A percentile compares a stretch with the other conserved stretches of the same genome.
phyloP scores from a whole-genome alignment of 2,888 invertebrate genomes.

The Pteria penguin region DNA sequence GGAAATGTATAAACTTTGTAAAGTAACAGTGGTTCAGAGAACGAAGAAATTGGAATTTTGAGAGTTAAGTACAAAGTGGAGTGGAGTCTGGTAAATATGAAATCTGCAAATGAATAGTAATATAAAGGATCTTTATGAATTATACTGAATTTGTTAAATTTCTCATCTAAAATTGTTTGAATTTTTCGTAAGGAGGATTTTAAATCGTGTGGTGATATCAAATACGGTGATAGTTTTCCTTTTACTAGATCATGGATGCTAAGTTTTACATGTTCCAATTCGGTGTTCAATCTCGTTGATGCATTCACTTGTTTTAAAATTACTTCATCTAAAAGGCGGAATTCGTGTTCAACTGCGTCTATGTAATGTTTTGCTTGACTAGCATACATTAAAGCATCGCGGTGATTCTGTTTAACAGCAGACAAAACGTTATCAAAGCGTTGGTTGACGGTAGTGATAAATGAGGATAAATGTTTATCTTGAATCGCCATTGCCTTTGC shows the following conservation, averaged over 20 bases:
- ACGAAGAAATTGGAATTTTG: conserved; percentile 13
- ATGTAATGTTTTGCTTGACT: background rate
- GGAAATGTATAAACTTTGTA: conserved; percentile 23
- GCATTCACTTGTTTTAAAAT: conserved; percentile 25
- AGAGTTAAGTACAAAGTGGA: conserved; percentile 7
- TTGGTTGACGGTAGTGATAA: conserved; percentile 1
- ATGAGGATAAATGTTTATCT: conserved; percentile 15
- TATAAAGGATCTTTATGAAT: too few relatives aligned
- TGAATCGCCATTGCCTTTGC: conserved; percentile 22
- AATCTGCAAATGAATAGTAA: conserved; percentile 1
- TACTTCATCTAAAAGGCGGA: background rate
- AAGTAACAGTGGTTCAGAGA: conserved; percentile 9
- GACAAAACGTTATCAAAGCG: conserved; percentile 6
- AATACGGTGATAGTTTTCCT: conserved; percentile 24
- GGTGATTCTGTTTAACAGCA: conserved; percentile 13
- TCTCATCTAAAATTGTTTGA: too few relatives aligned
- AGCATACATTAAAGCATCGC: background rate
- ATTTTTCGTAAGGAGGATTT: background rate
- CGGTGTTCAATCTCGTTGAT: background rate
- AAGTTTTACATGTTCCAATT: conserved; percentile 10
- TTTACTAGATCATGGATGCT: conserved; percentile 23
- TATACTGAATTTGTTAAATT: background rate
- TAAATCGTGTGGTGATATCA: conserved; percentile 2
- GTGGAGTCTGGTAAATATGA: conserved; percentile 1
- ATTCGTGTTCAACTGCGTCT: conserved; percentile 6